These are phyloP conservation scores for Adoxophyes honmai DNA, from an alignment of 1,140 invertebrate genomes.

Conservation along the genomic window DNA sequence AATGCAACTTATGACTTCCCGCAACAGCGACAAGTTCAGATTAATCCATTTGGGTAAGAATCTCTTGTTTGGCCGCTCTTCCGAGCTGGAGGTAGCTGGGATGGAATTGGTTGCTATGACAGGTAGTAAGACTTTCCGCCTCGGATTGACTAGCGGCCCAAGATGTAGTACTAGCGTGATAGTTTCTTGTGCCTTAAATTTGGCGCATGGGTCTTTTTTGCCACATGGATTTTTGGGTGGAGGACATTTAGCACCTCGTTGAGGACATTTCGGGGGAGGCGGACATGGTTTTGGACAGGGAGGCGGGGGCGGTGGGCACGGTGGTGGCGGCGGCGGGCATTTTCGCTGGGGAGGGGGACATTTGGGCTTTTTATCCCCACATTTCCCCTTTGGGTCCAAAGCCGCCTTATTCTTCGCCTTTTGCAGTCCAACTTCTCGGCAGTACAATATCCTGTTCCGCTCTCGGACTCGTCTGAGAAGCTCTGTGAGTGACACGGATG, in stretches of 20 bases:
- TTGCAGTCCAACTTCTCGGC: background rate
- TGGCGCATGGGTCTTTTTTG: no score
- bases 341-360: background rate
- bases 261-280: background rate
- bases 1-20: no score
- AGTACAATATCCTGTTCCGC: background rate
- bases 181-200: no score
- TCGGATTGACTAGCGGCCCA: no score
- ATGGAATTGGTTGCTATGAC: no score
- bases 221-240: background rate
- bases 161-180: no score
- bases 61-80: no score
- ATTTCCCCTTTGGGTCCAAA: background rate
- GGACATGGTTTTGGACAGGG: background rate
- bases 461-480: background rate
- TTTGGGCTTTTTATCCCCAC: background rate
- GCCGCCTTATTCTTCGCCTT: background rate
- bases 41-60: no score
- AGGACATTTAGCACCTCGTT: background rate
- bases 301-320: background rate
- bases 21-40: no score
- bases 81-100: no score
- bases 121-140: no score
- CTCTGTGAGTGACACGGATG: background rate
- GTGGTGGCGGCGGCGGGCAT: background rate